phyloP scores from a whole-genome alignment of 2,888 invertebrate species.

The Agapetus fuscipes region DNA sequence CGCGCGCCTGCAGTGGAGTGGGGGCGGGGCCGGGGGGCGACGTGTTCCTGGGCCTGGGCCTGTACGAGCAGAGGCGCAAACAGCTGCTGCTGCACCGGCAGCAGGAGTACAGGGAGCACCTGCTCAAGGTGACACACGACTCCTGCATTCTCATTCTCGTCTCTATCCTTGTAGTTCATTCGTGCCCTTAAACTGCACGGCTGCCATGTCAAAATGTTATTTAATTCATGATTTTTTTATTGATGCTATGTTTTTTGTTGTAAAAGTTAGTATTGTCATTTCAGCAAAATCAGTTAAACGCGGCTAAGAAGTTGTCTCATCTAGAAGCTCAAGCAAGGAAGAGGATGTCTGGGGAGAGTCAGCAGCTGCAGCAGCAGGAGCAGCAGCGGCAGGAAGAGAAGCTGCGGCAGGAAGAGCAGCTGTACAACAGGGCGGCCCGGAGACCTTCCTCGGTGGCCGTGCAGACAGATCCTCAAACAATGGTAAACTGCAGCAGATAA shows the following conservation, averaged over 20 bases:
- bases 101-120: slow-evolving; percentile 47
- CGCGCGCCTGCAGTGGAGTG: slow-evolving; percentile 29
- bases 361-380: slow-evolving; percentile 33
- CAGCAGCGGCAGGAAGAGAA: slow-evolving; percentile 32
- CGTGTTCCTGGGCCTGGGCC: slow-evolving; percentile 48
- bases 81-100: slow-evolving; percentile 42
- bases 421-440: slow-evolving; percentile 1
- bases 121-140: slow-evolving; percentile 48
- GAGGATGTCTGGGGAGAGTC: slow-evolving; percentile 34
- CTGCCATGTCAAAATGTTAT: no score
- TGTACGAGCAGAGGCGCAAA: slow-evolving; percentile 46
- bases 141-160: no score
- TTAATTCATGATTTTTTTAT: no score
- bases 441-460: slow-evolving; percentile 38
- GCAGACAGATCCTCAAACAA: slow-evolving; percentile 35
- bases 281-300: slow-evolving; percentile 13
- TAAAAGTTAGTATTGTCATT: no score
- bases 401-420: slow-evolving; percentile 7
- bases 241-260: slow-evolving; percentile 4
- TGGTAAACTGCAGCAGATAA: no score
- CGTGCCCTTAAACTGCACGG: no score
- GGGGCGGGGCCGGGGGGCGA: slow-evolving; percentile 29
- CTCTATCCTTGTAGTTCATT: no score
- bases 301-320: no score
- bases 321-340: no score